A percentile compares a stretch with the other conserved stretches of the same genome.
phyloP scores from a whole-genome alignment of 2,797 vertebrate genomes.

The Macrochelys suwanniensis region DNA sequence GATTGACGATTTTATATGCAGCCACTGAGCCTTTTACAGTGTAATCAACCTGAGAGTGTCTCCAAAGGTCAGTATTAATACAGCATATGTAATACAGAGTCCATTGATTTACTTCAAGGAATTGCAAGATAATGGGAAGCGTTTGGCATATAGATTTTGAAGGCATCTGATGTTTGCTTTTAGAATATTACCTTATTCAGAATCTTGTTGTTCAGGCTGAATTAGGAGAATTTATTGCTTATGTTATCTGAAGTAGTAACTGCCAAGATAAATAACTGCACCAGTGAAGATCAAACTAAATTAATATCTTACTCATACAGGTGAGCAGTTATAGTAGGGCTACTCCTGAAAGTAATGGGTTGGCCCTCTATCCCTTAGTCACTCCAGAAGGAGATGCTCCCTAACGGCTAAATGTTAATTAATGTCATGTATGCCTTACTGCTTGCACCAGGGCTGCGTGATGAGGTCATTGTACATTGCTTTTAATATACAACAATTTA shows the following conservation, averaged over 20 bases:
- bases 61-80: not conserved
- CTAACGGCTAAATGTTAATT: not conserved
- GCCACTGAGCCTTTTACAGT: not conserved
- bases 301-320: not conserved
- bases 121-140: not conserved
- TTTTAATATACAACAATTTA: not conserved
- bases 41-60: not conserved
- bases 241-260: not conserved
- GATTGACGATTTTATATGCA: not conserved
- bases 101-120: not conserved
- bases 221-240: not conserved
- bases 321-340: not conserved
- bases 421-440: not conserved
- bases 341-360: not conserved
- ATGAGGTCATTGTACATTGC: not conserved
- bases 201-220: not conserved
- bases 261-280: not conserved
- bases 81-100: not conserved
- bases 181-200: not conserved
- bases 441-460: not conserved
- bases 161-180: not conserved
- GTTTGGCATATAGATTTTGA: not conserved
- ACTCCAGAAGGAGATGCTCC: too few species aligned
- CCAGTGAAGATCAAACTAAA: slow-evolving; percentile 10
- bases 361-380: not conserved